A percentile compares a stretch with the other conserved stretches of the same genome.
These are phyloP conservation scores for Leptinotarsa lineolata DNA, from an alignment of 1,140 invertebrate species.

Conservation along the genomic window DNA sequence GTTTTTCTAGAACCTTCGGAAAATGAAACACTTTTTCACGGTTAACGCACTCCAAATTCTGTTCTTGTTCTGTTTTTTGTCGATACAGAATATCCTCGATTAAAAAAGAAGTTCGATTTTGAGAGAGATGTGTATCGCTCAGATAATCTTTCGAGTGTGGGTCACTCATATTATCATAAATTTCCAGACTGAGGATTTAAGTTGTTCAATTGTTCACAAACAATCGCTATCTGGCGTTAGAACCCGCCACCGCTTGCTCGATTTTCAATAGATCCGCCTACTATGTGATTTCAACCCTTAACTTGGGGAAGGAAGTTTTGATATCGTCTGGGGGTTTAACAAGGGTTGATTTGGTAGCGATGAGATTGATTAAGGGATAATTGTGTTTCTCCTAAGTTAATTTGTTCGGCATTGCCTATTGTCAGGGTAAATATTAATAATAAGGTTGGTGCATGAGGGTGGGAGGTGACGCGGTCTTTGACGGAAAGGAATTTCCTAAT, in stretches of 20 bases:
- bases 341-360: slow-evolving; percentile 31
- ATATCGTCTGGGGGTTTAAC: slow-evolving; percentile 24
- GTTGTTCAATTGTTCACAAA: slow-evolving; percentile 36
- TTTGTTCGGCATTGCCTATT: slow-evolving; percentile 25
- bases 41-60: slow-evolving; percentile 15
- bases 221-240: slow-evolving; percentile 43
- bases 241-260: slow-evolving; percentile 34
- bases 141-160: not conserved
- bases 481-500: slow-evolving; percentile 20
- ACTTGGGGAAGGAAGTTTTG: slow-evolving; percentile 49
- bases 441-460: not conserved
- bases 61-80: slow-evolving; percentile 57
- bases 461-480: slow-evolving; percentile 15
- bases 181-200: slow-evolving; percentile 27
- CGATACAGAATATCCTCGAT: slow-evolving; percentile 82
- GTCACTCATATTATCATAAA: slow-evolving; percentile 1
- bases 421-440: slow-evolving; percentile 23
- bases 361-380: slow-evolving; percentile 35
- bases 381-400: slow-evolving; percentile 30
- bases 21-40: slow-evolving; percentile 33
- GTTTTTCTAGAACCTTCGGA: slow-evolving; percentile 35
- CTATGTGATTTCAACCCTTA: slow-evolving; percentile 50
- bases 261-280: slow-evolving; percentile 39
- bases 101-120: slow-evolving; percentile 69
- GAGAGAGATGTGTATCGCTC: slow-evolving; percentile 37